Conservation (phyloP, 2,888 invertebrate species). For the Cerastoderma edule region DNA sequence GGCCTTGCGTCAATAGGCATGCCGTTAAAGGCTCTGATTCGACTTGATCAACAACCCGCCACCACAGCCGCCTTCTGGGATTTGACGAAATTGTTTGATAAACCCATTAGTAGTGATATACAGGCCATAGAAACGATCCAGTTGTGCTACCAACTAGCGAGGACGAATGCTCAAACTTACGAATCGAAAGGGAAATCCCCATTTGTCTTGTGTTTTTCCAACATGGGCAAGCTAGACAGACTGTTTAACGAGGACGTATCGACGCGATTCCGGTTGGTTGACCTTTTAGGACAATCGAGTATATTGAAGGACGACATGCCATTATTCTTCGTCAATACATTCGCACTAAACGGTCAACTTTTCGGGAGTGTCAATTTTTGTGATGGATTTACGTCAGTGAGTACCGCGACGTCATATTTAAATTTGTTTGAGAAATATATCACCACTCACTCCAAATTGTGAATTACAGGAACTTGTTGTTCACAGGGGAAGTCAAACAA, state of each 20-base stretch:
- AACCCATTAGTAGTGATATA: slow-evolving; percentile 24
- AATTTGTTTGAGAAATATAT: slow-evolving; percentile 45
- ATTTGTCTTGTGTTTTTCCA: slow-evolving; percentile 63
- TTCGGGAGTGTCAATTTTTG: slow-evolving; percentile 59
- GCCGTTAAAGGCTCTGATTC: slow-evolving; percentile 37
- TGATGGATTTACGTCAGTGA: slow-evolving; percentile 53
- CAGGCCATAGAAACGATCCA: slow-evolving; percentile 6
- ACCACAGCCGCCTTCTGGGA: slow-evolving; percentile 41
- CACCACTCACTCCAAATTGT: slow-evolving; percentile 35
- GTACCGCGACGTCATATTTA: slow-evolving; percentile 52
- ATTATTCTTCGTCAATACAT: slow-evolving; percentile 57
- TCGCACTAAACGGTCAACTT: slow-evolving; percentile 47
- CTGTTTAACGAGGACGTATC: slow-evolving; percentile 49
- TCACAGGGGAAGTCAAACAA: too few relatives aligned
- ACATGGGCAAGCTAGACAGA: slow-evolving; percentile 57
- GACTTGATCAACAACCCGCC: slow-evolving; percentile 8
- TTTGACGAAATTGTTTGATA: slow-evolving; percentile 40
- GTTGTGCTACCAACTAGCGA: not conserved
- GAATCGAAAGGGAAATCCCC: slow-evolving; percentile 52
- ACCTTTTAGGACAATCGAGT: slow-evolving; percentile 56
- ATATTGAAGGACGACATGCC: slow-evolving; percentile 63
- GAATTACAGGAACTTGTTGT: too few relatives aligned
- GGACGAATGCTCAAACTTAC: not conserved
- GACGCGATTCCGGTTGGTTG: slow-evolving; percentile 43
- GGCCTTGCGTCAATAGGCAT: slow-evolving; percentile 49